These are phyloP conservation scores for Brienomyrus longianalis DNA, from an alignment of 2,113 vertebrate genomes.

Conservation along the genomic window DNA sequence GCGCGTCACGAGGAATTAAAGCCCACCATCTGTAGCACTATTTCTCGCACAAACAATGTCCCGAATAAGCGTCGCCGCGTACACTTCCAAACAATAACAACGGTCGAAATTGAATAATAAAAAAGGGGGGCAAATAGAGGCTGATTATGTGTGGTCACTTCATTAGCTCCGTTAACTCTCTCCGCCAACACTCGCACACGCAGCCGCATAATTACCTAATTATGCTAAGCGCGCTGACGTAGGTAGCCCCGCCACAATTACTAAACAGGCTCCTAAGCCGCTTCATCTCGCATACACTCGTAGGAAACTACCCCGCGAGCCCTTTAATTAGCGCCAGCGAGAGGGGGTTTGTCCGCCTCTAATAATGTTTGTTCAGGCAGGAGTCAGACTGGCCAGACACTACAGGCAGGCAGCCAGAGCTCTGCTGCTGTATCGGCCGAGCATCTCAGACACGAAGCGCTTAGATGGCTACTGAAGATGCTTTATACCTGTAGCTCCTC, in stretches of 20 bases:
- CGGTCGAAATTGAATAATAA: background rate
- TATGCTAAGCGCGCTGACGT: background rate
- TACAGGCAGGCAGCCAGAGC: background rate
- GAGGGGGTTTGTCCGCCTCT: background rate
- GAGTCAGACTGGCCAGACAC: background rate
- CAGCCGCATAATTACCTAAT: conserved; percentile 6
- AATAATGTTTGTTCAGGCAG: conserved; percentile 3
- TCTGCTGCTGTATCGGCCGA: background rate
- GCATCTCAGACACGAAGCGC: background rate
- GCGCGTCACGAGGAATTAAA: background rate
- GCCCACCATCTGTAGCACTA: background rate
- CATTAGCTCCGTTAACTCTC: conserved; percentile 4
- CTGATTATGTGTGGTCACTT: conserved; percentile 10
- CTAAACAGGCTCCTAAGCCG: background rate
- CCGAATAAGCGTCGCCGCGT: background rate
- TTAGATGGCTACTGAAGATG: background rate
- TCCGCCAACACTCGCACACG: background rate
- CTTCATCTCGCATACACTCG: background rate
- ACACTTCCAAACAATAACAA: conserved; percentile 4
- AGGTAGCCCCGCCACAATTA: background rate
- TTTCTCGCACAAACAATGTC: background rate
- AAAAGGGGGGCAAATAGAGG: background rate
- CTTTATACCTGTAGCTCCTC: background rate
- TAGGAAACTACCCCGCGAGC: background rate
- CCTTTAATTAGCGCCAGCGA: background rate